Percentiles rank a stretch among this genome's conserved stretches.
phyloP scores from a whole-genome alignment of 2,797 vertebrate genomes.

The Mionectes olivaceus region DNA sequence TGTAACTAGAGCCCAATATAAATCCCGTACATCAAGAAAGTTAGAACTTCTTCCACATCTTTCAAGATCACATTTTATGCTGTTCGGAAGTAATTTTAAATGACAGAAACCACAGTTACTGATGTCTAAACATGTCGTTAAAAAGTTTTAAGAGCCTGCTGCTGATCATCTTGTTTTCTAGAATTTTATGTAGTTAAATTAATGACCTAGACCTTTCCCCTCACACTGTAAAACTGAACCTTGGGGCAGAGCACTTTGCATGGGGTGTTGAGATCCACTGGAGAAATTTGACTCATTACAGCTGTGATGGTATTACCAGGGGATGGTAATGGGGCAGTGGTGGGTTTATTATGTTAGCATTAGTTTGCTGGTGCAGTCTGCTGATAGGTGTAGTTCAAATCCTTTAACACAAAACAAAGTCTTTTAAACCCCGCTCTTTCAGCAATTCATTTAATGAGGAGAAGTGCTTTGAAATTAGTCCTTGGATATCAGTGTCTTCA shows the following conservation, averaged over 20 bases:
- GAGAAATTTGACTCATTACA: constrained; percentile 24
- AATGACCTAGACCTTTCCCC: not conserved
- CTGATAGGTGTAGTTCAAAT: constrained; percentile 65
- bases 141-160: not conserved
- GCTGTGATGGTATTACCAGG: not conserved
- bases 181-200: not conserved
- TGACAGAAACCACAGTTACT: not conserved
- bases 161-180: not conserved
- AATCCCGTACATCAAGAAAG: not conserved
- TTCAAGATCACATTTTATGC: not conserved
- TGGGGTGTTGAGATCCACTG: not conserved
- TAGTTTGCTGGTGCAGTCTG: constrained; percentile 16
- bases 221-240: not conserved
- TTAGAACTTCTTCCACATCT: not conserved
- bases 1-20: not conserved
- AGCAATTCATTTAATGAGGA: constrained; percentile 68
- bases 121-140: not conserved
- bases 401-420: constrained; percentile 68
- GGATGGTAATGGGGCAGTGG: not conserved
- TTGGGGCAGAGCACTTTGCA: not conserved
- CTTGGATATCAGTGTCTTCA: constrained; percentile 69
- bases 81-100: not conserved
- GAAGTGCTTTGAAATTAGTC: constrained; percentile 72
- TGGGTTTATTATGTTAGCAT: constrained; percentile 29
- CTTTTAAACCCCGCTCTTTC: constrained; percentile 64